phyloP scores from a whole-genome alignment of 2,113 vertebrate species.

The Microcebus ravelobensis region DNA sequence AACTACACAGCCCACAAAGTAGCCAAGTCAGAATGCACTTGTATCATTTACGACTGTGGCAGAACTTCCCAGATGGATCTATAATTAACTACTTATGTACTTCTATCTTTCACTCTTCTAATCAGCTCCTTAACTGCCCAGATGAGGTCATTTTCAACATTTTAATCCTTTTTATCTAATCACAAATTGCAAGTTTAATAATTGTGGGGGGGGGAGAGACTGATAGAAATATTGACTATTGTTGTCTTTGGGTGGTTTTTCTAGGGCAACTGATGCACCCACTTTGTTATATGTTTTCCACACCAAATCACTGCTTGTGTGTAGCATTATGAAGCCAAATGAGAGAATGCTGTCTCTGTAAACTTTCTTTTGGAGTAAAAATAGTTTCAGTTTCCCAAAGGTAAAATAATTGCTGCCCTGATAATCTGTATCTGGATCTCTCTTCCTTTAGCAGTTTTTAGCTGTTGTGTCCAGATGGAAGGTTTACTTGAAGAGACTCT shows the following conservation, averaged over 20 bases:
- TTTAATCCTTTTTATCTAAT: conserved; percentile 17
- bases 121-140: background rate
- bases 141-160: conserved; percentile 17
- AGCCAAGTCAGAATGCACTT: background rate
- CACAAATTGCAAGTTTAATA: conserved; percentile 32
- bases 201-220: background rate
- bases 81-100: background rate
- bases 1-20: background rate
- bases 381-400: conserved; percentile 80
- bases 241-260: conserved; percentile 50
- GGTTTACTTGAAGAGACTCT: conserved; percentile 66
- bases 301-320: conserved; percentile 35
- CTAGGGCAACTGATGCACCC: background rate
- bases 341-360: conserved; percentile 78
- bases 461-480: conserved; percentile 74
- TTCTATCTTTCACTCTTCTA: background rate
- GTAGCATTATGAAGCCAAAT: conserved; percentile 33
- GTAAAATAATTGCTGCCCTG: conserved; percentile 75
- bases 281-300: conserved; percentile 41
- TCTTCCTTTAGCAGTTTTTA: conserved; percentile 63
- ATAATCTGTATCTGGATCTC: conserved; percentile 47
- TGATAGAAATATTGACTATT: background rate
- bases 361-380: conserved; percentile 78
- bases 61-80: conserved; percentile 45
- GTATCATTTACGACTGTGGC: background rate